These are phyloP conservation scores for Neoscelio sp. DNA, from an alignment of 2,888 invertebrate species.

Conservation along the genomic window DNA sequence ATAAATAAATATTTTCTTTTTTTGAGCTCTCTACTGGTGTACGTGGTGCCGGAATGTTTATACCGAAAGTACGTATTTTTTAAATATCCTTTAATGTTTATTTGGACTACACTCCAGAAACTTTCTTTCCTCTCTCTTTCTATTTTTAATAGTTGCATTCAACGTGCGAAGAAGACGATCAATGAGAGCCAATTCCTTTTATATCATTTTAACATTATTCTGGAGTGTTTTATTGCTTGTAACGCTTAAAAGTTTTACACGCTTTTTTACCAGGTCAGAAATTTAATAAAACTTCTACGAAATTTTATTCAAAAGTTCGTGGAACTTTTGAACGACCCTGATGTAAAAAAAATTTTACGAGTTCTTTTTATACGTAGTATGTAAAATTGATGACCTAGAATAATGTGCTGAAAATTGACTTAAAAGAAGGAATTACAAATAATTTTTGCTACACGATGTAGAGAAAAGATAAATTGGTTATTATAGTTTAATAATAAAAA, in stretches of 20 bases:
- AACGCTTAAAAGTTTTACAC: conserved; percentile 31
- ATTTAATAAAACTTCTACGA: conserved; percentile 43
- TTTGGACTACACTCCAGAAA: conserved; percentile 4
- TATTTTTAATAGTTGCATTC: background rate
- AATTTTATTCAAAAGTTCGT: conserved; percentile 48
- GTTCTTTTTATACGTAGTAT: conserved; percentile 13
- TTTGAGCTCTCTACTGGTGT: conserved; percentile 57
- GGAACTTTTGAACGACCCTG: conserved; percentile 32
- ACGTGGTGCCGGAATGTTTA: conserved; percentile 35
- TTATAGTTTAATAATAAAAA: too few species aligned
- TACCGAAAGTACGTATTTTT: conserved; percentile 18
- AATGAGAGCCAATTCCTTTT: conserved; percentile 7
- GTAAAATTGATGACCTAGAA: conserved; percentile 27
- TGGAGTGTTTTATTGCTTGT: conserved; percentile 25
- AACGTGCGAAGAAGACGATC: conserved; percentile 2
- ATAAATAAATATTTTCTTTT: conserved; percentile 78
- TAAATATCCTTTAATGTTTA: conserved; percentile 34
- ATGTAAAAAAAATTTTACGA: conserved; percentile 3
- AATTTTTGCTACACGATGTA: too few species aligned
- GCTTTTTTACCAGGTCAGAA: conserved; percentile 27
- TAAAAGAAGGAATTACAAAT: conserved; percentile 4
- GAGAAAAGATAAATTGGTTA: too few species aligned
- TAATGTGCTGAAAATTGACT: conserved; percentile 14
- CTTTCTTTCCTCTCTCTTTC: background rate
- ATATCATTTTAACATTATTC: conserved; percentile 31